Evolutionary conservation across 2,113 vertebrate species (phyloP), one percentile per base, ranked within the genome.

Genomic region (Xenopus borealis): DNA sequence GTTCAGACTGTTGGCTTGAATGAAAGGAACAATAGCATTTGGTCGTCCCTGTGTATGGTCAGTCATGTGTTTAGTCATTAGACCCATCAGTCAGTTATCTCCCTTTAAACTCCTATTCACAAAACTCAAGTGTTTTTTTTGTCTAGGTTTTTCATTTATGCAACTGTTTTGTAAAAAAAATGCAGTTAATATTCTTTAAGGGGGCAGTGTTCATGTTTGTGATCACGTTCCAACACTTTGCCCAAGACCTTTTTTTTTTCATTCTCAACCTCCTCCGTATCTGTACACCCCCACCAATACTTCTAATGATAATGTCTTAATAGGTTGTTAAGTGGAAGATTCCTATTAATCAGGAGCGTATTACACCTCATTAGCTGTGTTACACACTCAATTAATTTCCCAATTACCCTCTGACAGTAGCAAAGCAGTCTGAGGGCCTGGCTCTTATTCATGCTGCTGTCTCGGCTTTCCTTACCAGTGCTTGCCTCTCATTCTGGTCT

Each of bases 321-420:
- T 57, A 1, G 75, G 16, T 0, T 73, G 62, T 59, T 71, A 27
- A 82, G 64, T 74, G 58, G 80, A 80, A 86, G 80, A 78, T 83
- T 82, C 72, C 79, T 76, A 3, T 71, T 71, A 82, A 82, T 79
- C 55, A 75, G 72, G 75, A 81, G 80, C 80, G 71, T 18, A 0
- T 63, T 83, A 82, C 80, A 80, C 81, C 83, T 86, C 76, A 80
- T 89, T 86, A 85, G 72, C 69, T 83, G 23, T 63, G 63, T 86
- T 85, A 82, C 79, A 83, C 76, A 82, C 79, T 85, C 81, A 76
- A 82, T 84, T 89, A 88, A 72, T 85, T 90, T 88, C 86, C 79
- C 79, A 84, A 66, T 87, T 87, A 84, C 81, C 79, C 11, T 82
- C 50, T 76, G 67, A 79, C 83, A 79, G 71, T 75, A 61, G 79